Evolutionary conservation across 2,797 vertebrate species (phyloP).

Genomic region (Eleutherodactylus coqui): DNA sequence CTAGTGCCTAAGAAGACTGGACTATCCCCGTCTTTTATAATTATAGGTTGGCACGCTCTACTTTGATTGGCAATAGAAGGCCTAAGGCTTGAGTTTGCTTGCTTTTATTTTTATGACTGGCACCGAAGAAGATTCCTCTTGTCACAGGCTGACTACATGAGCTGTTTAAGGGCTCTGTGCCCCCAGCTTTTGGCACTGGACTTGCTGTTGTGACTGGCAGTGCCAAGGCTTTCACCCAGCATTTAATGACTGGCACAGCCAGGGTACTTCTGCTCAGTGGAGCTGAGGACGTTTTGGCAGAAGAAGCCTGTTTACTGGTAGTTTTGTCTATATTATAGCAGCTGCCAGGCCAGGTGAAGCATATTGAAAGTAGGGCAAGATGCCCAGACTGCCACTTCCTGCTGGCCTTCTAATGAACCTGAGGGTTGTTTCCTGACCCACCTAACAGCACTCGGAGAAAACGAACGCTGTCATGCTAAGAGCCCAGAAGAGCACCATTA

Average conservation of each 20-base stretch:
- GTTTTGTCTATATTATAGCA: conserved; percentile 4
- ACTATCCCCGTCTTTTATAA: neutral
- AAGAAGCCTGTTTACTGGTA: neutral
- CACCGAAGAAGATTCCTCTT: neutral
- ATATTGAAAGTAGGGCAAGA: conserved; percentile 17
- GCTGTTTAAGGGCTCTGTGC: neutral
- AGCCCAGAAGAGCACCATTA: neutral
- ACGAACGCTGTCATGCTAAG: neutral
- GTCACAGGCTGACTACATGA: neutral
- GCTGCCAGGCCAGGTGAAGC: conserved; percentile 53
- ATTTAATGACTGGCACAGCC: conserved; percentile 44
- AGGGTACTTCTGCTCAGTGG: conserved; percentile 31
- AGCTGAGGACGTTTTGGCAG: conserved; percentile 47
- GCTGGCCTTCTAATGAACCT: conserved; percentile 27
- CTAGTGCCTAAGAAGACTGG: neutral
- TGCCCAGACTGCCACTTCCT: conserved; percentile 41
- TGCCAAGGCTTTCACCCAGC: conserved; percentile 47
- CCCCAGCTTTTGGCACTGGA: conserved; percentile 19
- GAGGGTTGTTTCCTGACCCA: neutral
- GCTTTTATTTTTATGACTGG: conserved; percentile 19
- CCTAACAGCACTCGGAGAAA: neutral
- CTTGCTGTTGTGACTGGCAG: conserved; percentile 26
- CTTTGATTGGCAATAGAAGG: neutral
- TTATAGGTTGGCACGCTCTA: neutral
- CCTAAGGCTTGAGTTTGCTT: neutral